A percentile compares a stretch with the other conserved stretches of the same genome.
Conservation (phyloP, 2,888 invertebrate species). For the Nysson spinosus region DNA sequence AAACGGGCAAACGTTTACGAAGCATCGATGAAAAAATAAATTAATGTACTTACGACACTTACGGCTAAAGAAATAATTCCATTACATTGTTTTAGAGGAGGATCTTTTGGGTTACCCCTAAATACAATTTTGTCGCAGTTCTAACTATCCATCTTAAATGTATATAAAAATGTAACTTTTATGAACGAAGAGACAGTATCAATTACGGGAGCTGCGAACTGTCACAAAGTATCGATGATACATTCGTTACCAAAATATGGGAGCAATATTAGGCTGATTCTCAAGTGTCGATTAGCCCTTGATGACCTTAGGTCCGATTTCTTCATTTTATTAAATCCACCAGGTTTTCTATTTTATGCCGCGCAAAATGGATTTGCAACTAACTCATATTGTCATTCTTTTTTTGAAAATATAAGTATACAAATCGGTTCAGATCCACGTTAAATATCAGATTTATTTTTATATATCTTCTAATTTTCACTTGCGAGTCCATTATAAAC, state of each 20-base stretch:
- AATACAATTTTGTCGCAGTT: constrained; percentile 3
- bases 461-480: too few species aligned
- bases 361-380: too few species aligned
- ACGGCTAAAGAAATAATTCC: constrained; percentile 18
- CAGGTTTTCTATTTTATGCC: too few species aligned
- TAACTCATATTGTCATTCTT: too few species aligned
- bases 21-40: constrained; percentile 4
- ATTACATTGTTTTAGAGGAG: constrained; percentile 31
- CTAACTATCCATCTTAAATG: constrained; percentile 15
- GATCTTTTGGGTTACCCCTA: background rate
- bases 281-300: constrained; percentile 1
- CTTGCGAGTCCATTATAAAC: too few species aligned
- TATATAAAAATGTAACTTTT: constrained; percentile 1
- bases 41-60: constrained; percentile 31
- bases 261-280: constrained; percentile 17
- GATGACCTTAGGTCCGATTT: background rate
- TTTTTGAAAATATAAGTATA: too few species aligned
- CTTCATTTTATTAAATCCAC: background rate
- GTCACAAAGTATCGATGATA: constrained; percentile 29
- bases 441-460: too few species aligned
- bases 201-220: constrained; percentile 13
- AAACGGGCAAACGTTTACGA: too few species aligned
- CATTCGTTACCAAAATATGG: constrained; percentile 12
- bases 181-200: constrained; percentile 1
- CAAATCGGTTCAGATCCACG: too few species aligned